Conservation (phyloP, 1,140 invertebrate species). For the Macrotrachela quadricornifera region DNA sequence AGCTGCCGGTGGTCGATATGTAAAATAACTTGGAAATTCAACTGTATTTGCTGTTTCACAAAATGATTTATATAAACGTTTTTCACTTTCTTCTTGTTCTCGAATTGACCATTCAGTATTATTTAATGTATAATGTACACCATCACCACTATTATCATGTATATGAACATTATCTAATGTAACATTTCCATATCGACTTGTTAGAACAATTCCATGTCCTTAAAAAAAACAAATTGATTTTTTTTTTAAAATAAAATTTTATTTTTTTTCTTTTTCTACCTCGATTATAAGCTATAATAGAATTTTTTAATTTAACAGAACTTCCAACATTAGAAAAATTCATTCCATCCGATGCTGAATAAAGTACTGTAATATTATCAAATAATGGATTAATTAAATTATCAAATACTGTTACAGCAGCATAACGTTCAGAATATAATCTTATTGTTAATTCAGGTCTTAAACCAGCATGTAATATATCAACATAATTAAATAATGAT, state of each 20-base stretch:
- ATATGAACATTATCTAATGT: conserved; percentile 72
- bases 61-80: neutral
- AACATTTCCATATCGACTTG: conserved; percentile 57
- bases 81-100: conserved; percentile 6
- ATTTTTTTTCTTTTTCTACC: too few relatives aligned
- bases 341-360: neutral
- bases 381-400: too few relatives aligned
- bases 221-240: conserved; percentile 11
- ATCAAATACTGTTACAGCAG: too few relatives aligned
- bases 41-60: conserved; percentile 4
- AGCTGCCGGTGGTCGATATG: conserved; percentile 70
- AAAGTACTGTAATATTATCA: too few relatives aligned
- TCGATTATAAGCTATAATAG: neutral
- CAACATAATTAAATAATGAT: conserved; percentile 5
- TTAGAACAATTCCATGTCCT: conserved; percentile 58
- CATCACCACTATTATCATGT: conserved; percentile 70
- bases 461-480: neutral
- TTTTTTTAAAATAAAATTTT: too few relatives aligned
- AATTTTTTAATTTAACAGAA: neutral
- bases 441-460: neutral
- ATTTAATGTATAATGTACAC: conserved; percentile 34
- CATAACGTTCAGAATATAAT: too few relatives aligned
- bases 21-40: conserved; percentile 21
- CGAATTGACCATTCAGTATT: conserved; percentile 2
- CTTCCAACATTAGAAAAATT: conserved; percentile 7